Evolutionary conservation across 1,140 invertebrate genomes (phyloP).

Genomic region (Mactra quadrangularis): DNA sequence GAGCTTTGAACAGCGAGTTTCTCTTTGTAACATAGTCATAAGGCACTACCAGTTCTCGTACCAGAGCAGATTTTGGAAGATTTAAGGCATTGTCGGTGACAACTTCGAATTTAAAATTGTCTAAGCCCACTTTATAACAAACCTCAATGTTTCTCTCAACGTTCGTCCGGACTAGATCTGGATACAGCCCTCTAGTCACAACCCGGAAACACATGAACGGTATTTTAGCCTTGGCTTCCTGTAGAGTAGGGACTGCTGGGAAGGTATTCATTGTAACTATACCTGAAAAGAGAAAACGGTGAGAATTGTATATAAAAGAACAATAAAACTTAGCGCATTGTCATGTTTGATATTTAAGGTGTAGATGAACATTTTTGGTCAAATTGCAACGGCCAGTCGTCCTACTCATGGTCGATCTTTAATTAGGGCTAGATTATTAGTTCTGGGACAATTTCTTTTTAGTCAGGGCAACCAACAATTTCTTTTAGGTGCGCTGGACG

Average conservation of each 20-base stretch:
- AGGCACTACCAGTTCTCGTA: slow-evolving; percentile 94
- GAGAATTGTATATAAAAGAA: not conserved
- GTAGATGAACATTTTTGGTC: too few species aligned
- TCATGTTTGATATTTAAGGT: too few species aligned
- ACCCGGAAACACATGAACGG: slow-evolving; percentile 98
- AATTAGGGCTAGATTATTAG: too few species aligned
- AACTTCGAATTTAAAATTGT: slow-evolving; percentile 98
- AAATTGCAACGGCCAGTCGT: too few species aligned
- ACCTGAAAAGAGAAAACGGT: slow-evolving; percentile 36
- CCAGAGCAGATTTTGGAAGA: slow-evolving; percentile 88
- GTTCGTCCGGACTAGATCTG: slow-evolving; percentile 94
- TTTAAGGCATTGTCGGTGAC: slow-evolving; percentile 95
- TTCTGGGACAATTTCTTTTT: too few species aligned
- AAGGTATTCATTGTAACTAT: slow-evolving; percentile 97
- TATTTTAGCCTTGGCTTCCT: slow-evolving; percentile 94
- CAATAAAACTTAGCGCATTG: too few species aligned
- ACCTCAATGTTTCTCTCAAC: slow-evolving; percentile 94
- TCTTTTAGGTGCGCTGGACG: too few species aligned
- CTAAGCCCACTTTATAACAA: slow-evolving; percentile 94
- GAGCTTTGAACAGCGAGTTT: slow-evolving; percentile 97
- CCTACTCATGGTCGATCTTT: too few species aligned
- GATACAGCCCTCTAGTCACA: slow-evolving; percentile 97
- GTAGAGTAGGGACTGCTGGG: slow-evolving; percentile 94
- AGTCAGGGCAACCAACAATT: too few species aligned
- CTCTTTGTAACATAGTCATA: slow-evolving; percentile 92